Conservation (phyloP, 2,888 invertebrate genomes). For the Eupithecia abbreviata region DNA sequence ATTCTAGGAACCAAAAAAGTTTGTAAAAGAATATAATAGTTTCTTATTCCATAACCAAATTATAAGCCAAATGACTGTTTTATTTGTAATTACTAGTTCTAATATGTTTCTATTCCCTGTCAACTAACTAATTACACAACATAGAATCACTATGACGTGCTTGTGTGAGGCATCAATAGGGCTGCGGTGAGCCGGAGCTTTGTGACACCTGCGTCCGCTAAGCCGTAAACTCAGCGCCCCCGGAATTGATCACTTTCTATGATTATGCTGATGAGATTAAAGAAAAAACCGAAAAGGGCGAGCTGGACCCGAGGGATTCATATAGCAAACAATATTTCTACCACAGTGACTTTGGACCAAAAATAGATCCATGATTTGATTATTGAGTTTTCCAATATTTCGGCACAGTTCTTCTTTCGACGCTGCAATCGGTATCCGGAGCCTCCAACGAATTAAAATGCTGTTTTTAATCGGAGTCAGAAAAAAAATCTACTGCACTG, state of each 20-base stretch:
- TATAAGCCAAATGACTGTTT: neutral
- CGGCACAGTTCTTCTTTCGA: too few relatives aligned
- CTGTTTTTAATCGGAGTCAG: too few relatives aligned
- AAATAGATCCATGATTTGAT: too few relatives aligned
- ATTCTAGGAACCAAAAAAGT: neutral
- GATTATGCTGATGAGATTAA: conserved; percentile 10
- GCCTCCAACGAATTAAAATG: too few relatives aligned
- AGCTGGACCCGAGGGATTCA: neutral
- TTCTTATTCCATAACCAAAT: neutral
- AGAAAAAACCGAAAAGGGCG: neutral
- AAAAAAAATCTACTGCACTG: neutral
- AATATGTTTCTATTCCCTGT: neutral
- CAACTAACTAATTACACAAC: neutral
- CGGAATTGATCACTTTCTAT: conserved; percentile 19
- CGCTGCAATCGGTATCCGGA: too few relatives aligned
- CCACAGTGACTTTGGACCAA: neutral
- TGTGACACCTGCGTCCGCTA: conserved; percentile 26
- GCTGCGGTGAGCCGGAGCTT: conserved; percentile 31
- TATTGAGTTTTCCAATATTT: too few relatives aligned
- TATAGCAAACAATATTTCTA: neutral
- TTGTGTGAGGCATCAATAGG: conserved; percentile 27
- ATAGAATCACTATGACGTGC: conserved; percentile 25
- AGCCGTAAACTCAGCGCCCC: conserved; percentile 25
- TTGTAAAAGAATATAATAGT: neutral
- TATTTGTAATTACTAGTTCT: too few relatives aligned